Evolutionary conservation across 64 coral and sea anemone genomes (phyloP), one percentile per base, ranked within the genome.

Genomic region (Cladopsammia gracilis): DNA sequence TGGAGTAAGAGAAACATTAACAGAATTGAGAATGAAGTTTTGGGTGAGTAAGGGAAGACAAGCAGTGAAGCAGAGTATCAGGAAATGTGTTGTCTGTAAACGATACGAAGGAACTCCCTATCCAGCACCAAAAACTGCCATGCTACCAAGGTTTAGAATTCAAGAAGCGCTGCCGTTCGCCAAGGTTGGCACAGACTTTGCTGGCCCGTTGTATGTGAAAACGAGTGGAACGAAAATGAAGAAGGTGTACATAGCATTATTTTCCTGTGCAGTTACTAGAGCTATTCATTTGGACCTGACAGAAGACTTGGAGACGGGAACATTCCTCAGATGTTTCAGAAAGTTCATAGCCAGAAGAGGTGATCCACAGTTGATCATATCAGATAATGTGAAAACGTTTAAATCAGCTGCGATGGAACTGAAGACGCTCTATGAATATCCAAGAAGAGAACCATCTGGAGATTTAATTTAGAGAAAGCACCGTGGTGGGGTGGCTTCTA

Each of bases 141-240:
- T 6, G 5, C 25, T 70, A 70, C 66, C 66, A 5, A 26, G 4
- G 4, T 53, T 10, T 89, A 69, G 85, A 70, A 43, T 75, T 5
- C 10, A 6, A 44, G 22, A 75, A 25, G 42, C 58, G 56, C 10
- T n/a, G n/a, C 49, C 66, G 7, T 56, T 87, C 44, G 22, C 59
- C 15, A 85, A 85, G 8, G 53, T 67, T 60, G 83, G 81, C 19
- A 26, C 77, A n/a, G 91, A 93, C 66, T 93, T 93, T 78, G 71
- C 81, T 4, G 56, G 91, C n/a, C 82, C 82, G 53, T 68, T 93
- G 12, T 77, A 74, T 42, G 91, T 87, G 6, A 72, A 77, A 15
- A 71, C 4, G 4, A 71, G 4, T 43, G n/a, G 42, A 5, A 13
- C 4, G 68, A 13, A 43, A 6, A 71, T 15, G 68, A 6, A 71